These are phyloP conservation scores for Eretmochelys imbricata DNA, from an alignment of 2,113 vertebrate genomes.

Conservation along the genomic window DNA sequence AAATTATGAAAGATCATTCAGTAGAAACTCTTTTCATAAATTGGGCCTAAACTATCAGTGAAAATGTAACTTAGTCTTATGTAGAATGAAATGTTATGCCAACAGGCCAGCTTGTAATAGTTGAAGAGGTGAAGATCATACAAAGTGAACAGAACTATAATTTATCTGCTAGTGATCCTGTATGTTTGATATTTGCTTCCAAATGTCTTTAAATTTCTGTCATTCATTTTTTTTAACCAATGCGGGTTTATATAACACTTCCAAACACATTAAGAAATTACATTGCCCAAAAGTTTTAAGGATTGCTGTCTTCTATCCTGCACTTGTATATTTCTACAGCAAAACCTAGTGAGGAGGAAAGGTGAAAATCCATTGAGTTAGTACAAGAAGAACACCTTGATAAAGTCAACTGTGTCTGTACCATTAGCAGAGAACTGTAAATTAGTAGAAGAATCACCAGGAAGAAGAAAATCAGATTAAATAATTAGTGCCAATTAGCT, in stretches of 20 bases:
- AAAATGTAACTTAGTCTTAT: constrained; percentile 9
- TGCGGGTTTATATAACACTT: constrained; percentile 25
- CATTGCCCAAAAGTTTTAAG: neutral
- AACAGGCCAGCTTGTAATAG: neutral
- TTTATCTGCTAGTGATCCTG: neutral
- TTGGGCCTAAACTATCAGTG: constrained; percentile 1
- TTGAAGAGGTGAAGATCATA: neutral
- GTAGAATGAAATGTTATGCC: constrained; percentile 1
- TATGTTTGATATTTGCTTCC: neutral
- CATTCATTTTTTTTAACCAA: neutral
- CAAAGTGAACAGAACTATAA: neutral
- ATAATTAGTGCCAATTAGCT: constrained; percentile 99
- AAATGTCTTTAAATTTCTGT: neutral
- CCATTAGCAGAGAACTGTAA: constrained; percentile 67
- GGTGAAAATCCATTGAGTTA: neutral
- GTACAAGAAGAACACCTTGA: constrained; percentile 51
- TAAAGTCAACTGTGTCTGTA: constrained; percentile 52
- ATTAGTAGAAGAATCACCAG: constrained; percentile 77
- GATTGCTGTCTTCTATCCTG: neutral
- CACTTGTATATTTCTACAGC: neutral
- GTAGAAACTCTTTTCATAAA: neutral
- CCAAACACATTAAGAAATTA: constrained; percentile 22
- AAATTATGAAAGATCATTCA: neutral
- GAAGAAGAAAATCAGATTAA: constrained; percentile 98
- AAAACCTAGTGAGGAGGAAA: neutral